Conservation (phyloP, 92 coral and sea anemone genomes). For the Epizoanthus fatuus region DNA sequence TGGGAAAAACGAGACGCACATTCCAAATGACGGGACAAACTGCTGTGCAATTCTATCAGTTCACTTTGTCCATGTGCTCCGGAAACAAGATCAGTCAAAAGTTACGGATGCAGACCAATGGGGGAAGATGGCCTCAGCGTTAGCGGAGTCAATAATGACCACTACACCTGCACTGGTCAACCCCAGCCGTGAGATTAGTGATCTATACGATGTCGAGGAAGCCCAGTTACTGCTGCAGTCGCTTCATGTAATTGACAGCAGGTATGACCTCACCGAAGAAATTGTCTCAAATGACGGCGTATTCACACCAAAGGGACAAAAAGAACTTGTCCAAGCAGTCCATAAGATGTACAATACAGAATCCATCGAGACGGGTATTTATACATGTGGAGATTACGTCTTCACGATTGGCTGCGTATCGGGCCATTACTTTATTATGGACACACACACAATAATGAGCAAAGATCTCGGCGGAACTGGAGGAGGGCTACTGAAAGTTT, state of each 20-base stretch:
- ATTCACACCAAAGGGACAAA: no score
- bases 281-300: no score
- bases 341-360: conserved; percentile 26
- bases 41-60: conserved; percentile 75
- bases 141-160: conserved; percentile 7
- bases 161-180: conserved; percentile 24
- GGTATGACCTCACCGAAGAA: conserved; percentile 18
- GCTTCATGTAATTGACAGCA: not conserved
- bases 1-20: no score
- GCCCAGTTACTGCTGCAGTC: not conserved
- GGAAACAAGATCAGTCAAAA: conserved; percentile 47
- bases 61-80: conserved; percentile 52
- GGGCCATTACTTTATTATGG: conserved; percentile 66
- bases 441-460: conserved; percentile 56
- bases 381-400: conserved; percentile 60
- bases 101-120: conserved; percentile 39
- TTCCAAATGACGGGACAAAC: conserved; percentile 69
- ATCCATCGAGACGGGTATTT: conserved; percentile 47
- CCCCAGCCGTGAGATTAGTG: not conserved
- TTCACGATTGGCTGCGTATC: conserved; percentile 70
- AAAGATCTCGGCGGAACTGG: conserved; percentile 67
- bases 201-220: conserved; percentile 23
- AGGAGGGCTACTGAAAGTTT: conserved; percentile 60
- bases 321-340: conserved; percentile 41
- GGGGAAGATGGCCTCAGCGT: conserved; percentile 39